phyloP scores from a whole-genome alignment of 2,888 invertebrate species.

The Druceiella hillmani region DNA sequence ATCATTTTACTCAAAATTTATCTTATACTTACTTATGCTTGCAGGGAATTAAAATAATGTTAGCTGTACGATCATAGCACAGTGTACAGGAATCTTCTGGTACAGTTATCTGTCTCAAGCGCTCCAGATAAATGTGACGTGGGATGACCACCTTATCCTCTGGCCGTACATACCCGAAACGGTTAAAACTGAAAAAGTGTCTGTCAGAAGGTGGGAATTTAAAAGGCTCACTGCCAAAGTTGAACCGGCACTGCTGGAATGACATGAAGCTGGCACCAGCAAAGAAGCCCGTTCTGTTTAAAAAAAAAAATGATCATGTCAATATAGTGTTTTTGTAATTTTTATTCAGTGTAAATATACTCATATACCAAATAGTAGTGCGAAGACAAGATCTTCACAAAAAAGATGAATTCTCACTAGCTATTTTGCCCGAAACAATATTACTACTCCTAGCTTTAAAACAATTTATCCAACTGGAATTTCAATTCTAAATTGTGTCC shows the following conservation, averaged over 20 bases:
- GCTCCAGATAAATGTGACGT: slow-evolving; percentile 70
- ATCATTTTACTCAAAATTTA: slow-evolving; percentile 3
- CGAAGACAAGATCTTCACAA: too few species aligned
- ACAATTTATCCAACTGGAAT: too few species aligned
- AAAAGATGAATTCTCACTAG: too few species aligned
- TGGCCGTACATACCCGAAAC: slow-evolving; percentile 66
- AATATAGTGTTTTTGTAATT: too few species aligned
- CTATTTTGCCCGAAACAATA: too few species aligned
- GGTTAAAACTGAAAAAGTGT: slow-evolving; percentile 69
- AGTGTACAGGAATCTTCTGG: slow-evolving; percentile 82
- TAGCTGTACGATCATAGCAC: slow-evolving; percentile 77
- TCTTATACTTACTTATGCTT: slow-evolving; percentile 67
- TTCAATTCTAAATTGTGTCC: too few species aligned
- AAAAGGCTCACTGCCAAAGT: slow-evolving; percentile 82
- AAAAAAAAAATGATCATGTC: slow-evolving; percentile 11
- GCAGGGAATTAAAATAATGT: slow-evolving; percentile 73
- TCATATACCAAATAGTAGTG: too few species aligned
- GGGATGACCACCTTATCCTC: slow-evolving; percentile 76
- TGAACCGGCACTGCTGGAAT: slow-evolving; percentile 91
- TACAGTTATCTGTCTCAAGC: slow-evolving; percentile 66
- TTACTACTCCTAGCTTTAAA: too few species aligned
- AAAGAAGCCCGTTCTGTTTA: slow-evolving; percentile 76
- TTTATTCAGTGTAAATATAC: too few species aligned
- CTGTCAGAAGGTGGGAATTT: slow-evolving; percentile 64
- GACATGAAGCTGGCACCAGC: slow-evolving; percentile 97